phyloP scores from a whole-genome alignment of 2,113 vertebrate genomes.

The Vanacampus margaritifer region DNA sequence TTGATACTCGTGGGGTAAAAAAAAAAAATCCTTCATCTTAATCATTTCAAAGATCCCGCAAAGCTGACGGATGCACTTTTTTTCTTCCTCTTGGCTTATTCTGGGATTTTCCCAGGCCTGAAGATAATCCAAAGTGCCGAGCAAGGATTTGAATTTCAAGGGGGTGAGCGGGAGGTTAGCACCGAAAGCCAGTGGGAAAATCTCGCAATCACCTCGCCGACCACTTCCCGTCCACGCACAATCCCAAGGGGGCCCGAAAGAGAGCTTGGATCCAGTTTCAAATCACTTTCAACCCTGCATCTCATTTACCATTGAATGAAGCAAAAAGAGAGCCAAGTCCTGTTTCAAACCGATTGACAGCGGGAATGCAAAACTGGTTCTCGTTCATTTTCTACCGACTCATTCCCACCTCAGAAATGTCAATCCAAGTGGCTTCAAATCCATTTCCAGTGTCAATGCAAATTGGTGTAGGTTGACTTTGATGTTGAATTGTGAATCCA shows the following conservation, averaged over 20 bases:
- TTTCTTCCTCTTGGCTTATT: conserved; percentile 2
- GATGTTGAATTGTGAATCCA: not conserved
- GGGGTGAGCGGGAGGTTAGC: not conserved
- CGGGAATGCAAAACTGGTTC: not conserved
- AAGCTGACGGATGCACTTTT: conserved; percentile 22
- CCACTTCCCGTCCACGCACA: too few relatives aligned
- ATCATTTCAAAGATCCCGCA: conserved; percentile 13
- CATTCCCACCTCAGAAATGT: not conserved
- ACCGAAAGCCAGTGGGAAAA: not conserved
- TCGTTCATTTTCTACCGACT: not conserved
- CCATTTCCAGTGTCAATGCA: not conserved
- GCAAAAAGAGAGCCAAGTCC: too few relatives aligned
- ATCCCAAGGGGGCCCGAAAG: not conserved
- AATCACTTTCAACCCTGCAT: not conserved
- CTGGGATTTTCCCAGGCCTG: conserved; percentile 26
- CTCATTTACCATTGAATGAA: too few relatives aligned
- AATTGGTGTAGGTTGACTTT: not conserved
- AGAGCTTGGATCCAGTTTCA: not conserved
- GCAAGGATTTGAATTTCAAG: conserved; percentile 3
- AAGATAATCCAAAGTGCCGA: conserved; percentile 41
- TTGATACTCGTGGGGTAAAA: not conserved
- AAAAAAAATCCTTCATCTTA: conserved; percentile 8
- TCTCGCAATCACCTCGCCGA: not conserved
- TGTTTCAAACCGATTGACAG: not conserved
- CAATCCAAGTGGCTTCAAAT: not conserved